Percentiles rank a stretch among this genome's conserved stretches.
Conservation (phyloP, 1,140 invertebrate genomes). For the Orchesella cincta region DNA sequence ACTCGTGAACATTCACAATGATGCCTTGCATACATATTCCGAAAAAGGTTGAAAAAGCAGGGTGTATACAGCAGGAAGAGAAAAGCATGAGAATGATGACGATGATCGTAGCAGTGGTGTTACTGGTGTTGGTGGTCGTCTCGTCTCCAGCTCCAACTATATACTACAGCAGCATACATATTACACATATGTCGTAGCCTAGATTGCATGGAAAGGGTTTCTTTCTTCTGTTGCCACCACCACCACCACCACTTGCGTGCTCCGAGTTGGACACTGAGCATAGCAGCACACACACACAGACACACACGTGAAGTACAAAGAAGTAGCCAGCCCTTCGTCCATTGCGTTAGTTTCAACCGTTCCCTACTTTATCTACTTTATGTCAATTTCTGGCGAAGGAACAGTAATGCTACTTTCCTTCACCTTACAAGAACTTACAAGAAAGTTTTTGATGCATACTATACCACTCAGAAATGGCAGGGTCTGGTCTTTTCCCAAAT, state of each 20-base stretch:
- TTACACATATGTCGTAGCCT: too few species aligned
- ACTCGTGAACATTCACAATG: neutral
- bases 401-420: neutral
- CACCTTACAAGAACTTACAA: too few species aligned
- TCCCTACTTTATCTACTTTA: neutral
- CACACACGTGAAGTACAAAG: neutral
- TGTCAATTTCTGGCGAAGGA: conserved; percentile 1
- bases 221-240: too few species aligned
- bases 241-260: too few species aligned
- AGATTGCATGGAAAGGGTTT: too few species aligned
- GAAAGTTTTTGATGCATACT: too few species aligned
- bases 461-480: too few species aligned
- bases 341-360: neutral
- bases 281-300: too few species aligned
- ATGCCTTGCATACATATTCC: neutral
- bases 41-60: neutral
- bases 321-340: neutral
- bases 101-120: neutral
- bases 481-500: too few species aligned
- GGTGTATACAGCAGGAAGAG: neutral
- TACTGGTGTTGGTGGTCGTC: neutral
- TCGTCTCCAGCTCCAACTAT: too few species aligned
- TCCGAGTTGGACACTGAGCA: too few species aligned
- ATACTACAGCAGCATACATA: too few species aligned
- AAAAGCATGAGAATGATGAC: neutral